Evolutionary conservation across 2,113 vertebrate species (phyloP).

Genomic region (Hepsetus odoe): DNA sequence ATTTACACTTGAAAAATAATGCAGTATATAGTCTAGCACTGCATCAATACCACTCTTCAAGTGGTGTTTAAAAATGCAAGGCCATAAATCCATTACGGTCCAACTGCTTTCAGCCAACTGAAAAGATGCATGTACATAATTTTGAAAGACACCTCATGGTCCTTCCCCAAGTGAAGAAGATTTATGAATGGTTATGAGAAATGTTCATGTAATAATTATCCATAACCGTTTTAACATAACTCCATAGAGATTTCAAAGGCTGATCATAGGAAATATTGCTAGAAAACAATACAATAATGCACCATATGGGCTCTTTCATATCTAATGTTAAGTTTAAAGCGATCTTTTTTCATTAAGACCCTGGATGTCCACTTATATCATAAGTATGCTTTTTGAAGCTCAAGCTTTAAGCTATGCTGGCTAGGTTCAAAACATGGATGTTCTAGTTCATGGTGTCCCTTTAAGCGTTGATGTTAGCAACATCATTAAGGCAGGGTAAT

Average conservation of each 20-base stretch:
- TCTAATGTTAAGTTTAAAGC: neutral
- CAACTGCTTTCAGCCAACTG: neutral
- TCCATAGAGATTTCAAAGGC: too few relatives aligned
- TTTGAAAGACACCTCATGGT: neutral
- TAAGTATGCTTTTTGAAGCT: neutral
- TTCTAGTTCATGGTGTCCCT: neutral
- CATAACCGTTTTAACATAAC: too few relatives aligned
- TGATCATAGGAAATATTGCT: too few relatives aligned
- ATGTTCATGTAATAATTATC: too few relatives aligned
- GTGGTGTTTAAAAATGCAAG: neutral
- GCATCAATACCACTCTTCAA: neutral
- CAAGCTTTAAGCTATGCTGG: neutral
- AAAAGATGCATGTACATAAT: neutral
- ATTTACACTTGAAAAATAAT: constrained; percentile 11
- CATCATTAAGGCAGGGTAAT: neutral
- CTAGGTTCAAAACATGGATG: neutral
- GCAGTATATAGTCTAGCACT: neutral
- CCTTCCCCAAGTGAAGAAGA: constrained; percentile 3
- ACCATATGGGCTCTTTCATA: neutral
- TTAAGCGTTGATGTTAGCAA: neutral
- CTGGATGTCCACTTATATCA: neutral
- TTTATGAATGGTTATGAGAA: too few relatives aligned
- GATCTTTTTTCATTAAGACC: neutral
- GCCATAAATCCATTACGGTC: neutral
- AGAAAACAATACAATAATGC: neutral